Base-by-base conservation (phyloP, 2,113 vertebrate species). In the Cyphomyrus plagiostoma region DNA sequence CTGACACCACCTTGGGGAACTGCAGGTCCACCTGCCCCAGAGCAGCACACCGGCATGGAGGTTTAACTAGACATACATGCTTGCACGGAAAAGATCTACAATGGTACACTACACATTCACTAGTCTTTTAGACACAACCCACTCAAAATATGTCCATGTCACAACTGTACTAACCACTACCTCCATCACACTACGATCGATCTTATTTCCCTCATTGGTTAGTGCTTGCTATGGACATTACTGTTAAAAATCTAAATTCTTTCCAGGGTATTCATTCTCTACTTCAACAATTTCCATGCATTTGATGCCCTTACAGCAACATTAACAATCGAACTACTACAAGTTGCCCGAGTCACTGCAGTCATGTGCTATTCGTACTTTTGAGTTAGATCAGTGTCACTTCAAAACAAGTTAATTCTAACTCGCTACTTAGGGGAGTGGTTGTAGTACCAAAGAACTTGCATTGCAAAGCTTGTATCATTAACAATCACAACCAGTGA, bases 11-110 rank as follows among this genome's bases (percentile, higher is more conserved):
- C 3, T 92, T 46, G 0, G 97, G 97, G 88, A 98, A 97, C 90
- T 96, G 95, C 23, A 98, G 93, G 91, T 98, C 97, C 58, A 98
- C 97, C 97, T 98, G 89, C n/a, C 23, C 45, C 53, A 42, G n/a
- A 9, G 11, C 9, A 48, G 82, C 39, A 84, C 82, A 84, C 82
- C 45, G 11, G 45, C 30, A 80, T 21, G 21, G 35, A 46, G 3
- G 45, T 42, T 84, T 84, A 45, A 84, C 45, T 45, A 84, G 23
- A 45, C 19, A 84, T 46, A 23, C 2, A 23, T 49, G 3, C 3
- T 45, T 84, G 19, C 82, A 84, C 3, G n/a, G 26, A 77, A 35
- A 35, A 42, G 10, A 42, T 15, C 0, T 21, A 84, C 21, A 48
- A 84, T 21, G 82, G 13, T 39, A 77, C 80, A 8, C 45, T 21